Conservation (phyloP, 1,140 invertebrate genomes). For the Bombus pascuorum region DNA sequence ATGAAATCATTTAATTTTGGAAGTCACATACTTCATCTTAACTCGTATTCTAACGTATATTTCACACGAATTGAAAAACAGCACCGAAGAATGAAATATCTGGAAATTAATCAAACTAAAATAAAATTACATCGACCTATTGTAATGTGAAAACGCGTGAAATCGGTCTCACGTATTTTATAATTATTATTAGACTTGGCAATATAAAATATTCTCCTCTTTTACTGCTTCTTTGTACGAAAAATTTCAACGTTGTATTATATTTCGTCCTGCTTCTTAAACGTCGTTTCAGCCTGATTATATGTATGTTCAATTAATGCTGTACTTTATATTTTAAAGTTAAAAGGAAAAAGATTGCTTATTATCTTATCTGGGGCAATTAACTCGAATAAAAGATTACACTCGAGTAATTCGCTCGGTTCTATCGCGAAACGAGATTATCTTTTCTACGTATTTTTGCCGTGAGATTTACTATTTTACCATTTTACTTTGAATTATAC, state of each 20-base stretch:
- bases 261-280: background rate
- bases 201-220: too few species aligned
- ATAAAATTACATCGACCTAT: too few species aligned
- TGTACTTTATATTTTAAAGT: slow-evolving; percentile 1
- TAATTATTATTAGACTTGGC: too few species aligned
- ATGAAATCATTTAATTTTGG: too few species aligned
- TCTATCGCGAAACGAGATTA: slow-evolving; percentile 19
- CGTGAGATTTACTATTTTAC: slow-evolving; percentile 4
- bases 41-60: too few species aligned
- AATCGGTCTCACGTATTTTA: too few species aligned
- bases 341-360: background rate
- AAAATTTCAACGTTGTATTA: background rate
- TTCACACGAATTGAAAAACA: too few species aligned
- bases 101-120: too few species aligned
- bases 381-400: slow-evolving; percentile 34
- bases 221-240: background rate
- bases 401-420: background rate
- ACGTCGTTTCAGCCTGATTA: background rate
- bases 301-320: background rate
- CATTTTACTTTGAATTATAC: slow-evolving; percentile 1
- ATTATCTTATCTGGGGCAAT: slow-evolving; percentile 46
- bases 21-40: too few species aligned
- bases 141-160: too few species aligned
- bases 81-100: too few species aligned
- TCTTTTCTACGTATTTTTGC: background rate